These are phyloP conservation scores for Conus canariensis DNA, from an alignment of 2,888 invertebrate genomes.

Conservation along the genomic window DNA sequence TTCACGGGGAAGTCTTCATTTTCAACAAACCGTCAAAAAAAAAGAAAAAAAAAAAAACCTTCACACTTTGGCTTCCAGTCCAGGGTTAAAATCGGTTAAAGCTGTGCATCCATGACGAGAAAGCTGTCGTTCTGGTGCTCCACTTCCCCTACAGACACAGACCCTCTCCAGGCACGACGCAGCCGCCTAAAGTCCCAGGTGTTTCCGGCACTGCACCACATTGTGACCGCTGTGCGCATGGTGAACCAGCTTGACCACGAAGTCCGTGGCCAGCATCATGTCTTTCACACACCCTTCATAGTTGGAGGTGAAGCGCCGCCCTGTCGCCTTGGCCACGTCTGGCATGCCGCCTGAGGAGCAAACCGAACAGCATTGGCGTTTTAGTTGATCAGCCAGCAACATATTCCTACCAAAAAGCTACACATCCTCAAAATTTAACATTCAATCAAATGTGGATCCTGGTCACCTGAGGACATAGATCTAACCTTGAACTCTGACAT, in stretches of 20 bases:
- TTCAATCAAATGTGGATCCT: too few species aligned
- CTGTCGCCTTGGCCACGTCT: constrained; percentile 83
- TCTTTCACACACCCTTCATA: constrained; percentile 91
- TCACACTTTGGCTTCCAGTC: not conserved
- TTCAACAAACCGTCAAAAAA: not conserved
- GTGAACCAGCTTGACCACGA: constrained; percentile 84
- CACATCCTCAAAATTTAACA: not conserved
- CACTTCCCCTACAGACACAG: not conserved
- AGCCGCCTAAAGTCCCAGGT: not conserved
- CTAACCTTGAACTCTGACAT: too few species aligned
- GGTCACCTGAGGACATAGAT: too few species aligned
- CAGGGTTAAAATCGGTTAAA: not conserved
- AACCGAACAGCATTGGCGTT: not conserved
- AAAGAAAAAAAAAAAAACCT: not conserved
- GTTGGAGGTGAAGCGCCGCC: constrained; percentile 85
- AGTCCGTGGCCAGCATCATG: constrained; percentile 89
- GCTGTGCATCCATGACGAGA: not conserved
- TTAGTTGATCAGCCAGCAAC: not conserved
- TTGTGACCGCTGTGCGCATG: constrained; percentile 84
- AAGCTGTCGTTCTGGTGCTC: not conserved
- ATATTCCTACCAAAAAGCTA: too few species aligned
- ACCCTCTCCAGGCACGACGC: not conserved
- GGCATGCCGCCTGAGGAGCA: constrained; percentile 87
- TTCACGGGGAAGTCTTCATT: not conserved
- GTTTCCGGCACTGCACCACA: constrained; percentile 74